These are phyloP conservation scores for Rhagonycha lutea DNA, from an alignment of 2,888 invertebrate species.

Conservation along the genomic window DNA sequence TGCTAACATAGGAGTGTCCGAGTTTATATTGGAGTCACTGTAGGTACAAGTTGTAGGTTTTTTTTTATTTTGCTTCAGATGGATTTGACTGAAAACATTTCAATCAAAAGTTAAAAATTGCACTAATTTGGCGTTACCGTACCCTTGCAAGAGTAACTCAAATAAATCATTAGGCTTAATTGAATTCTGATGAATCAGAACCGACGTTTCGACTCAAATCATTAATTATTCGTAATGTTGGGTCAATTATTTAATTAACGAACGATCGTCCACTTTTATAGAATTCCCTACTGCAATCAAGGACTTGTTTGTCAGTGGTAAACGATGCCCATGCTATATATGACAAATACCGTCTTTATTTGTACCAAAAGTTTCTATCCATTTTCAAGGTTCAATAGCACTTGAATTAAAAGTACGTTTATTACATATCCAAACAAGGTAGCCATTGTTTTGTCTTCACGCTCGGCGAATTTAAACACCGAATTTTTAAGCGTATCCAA, in stretches of 20 bases:
- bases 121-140: too few species aligned
- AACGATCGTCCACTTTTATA: background rate
- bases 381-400: background rate
- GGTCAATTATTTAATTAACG: background rate
- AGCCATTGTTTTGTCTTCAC: background rate
- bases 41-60: background rate
- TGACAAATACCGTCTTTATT: background rate
- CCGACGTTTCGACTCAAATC: background rate
- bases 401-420: background rate
- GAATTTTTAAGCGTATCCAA: background rate
- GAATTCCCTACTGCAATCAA: background rate
- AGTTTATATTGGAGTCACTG: too few species aligned
- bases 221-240: background rate
- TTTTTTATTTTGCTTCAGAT: too few species aligned
- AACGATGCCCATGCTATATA: background rate
- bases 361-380: background rate
- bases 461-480: background rate
- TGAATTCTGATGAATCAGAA: background rate
- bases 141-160: background rate
- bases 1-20: too few species aligned
- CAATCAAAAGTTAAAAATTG: too few species aligned
- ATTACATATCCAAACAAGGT: background rate
- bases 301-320: background rate
- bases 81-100: too few species aligned
- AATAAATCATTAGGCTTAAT: background rate